A percentile compares a stretch with the other conserved stretches of the same genome.
These are phyloP conservation scores for Trochalopteron elliotii DNA, from an alignment of 2,113 vertebrate species.

Conservation along the genomic window DNA sequence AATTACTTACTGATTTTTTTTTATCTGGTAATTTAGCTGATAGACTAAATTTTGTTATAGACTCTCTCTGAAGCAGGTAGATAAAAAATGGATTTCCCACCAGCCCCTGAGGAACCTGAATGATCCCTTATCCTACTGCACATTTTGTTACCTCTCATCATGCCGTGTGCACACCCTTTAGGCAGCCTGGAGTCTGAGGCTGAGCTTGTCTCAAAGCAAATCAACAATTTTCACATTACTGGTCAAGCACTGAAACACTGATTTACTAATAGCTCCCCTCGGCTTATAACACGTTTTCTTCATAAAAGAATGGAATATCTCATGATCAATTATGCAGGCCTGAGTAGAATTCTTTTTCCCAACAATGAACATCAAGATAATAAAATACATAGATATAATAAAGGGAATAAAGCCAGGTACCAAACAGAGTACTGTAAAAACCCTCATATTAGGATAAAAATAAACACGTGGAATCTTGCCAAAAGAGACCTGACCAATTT, in stretches of 20 bases:
- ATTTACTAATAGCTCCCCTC: not conserved
- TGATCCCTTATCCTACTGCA: not conserved
- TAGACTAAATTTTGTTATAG: not conserved
- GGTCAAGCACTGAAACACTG: not conserved
- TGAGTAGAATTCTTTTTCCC: not conserved
- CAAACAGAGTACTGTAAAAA: not conserved
- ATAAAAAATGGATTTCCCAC: not conserved
- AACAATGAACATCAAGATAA: not conserved
- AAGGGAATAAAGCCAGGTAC: not conserved
- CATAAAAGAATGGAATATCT: not conserved
- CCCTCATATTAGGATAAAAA: not conserved
- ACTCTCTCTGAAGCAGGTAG: not conserved
- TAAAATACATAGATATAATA: not conserved
- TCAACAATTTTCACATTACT: not conserved
- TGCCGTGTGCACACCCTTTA: not conserved
- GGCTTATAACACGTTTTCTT: not conserved
- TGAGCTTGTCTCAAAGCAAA: not conserved
- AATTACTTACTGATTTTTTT: not conserved
- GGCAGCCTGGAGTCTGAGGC: not conserved
- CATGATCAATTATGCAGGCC: not conserved
- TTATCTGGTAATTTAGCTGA: conserved; percentile 11
- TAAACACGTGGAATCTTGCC: not conserved
- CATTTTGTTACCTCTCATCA: not conserved
- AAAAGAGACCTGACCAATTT: not conserved
- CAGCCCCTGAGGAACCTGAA: not conserved